phyloP scores from a whole-genome alignment of 2,888 invertebrate genomes.

The Seira musarum region DNA sequence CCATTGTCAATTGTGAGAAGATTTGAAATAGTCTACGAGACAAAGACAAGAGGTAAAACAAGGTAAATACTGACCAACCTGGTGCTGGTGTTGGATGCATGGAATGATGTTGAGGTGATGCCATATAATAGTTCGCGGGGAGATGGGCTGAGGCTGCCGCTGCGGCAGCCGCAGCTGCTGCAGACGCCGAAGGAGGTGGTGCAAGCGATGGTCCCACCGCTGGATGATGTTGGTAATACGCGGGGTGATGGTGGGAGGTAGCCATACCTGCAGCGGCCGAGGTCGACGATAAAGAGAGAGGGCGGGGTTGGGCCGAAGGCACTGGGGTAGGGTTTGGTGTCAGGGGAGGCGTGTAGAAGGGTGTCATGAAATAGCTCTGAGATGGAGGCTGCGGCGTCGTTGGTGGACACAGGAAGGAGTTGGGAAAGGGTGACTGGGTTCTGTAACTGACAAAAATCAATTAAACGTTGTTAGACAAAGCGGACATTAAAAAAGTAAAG shows the following conservation, averaged over 20 bases:
- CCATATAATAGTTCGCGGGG: conserved; percentile 64
- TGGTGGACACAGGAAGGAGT: conserved; percentile 66
- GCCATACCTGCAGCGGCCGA: conserved; percentile 57
- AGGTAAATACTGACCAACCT: conserved; percentile 70
- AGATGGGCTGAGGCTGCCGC: conserved; percentile 58
- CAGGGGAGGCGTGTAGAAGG: conserved; percentile 68
- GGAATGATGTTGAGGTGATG: conserved; percentile 67
- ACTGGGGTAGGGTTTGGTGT: conserved; percentile 62
- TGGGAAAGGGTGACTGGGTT: conserved; percentile 67
- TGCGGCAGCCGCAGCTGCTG: conserved; percentile 37
- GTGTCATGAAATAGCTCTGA: conserved; percentile 68
- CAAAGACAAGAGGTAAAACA: conserved; percentile 42
- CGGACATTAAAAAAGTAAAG: no score
- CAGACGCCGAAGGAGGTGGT: conserved; percentile 35
- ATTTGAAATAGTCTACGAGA: no score
- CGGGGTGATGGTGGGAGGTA: conserved; percentile 58
- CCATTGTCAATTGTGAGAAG: conserved; percentile 16
- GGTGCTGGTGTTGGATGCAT: conserved; percentile 68
- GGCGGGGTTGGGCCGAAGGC: conserved; percentile 57
- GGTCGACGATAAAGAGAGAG: conserved; percentile 52
- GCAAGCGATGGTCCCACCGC: conserved; percentile 39
- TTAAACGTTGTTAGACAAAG: no score
- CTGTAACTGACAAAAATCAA: conserved; percentile 58
- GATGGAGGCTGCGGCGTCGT: conserved; percentile 61
- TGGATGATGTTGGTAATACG: conserved; percentile 58